phyloP scores from a whole-genome alignment of 2,888 invertebrate genomes.

The Allolobophora icterica region DNA sequence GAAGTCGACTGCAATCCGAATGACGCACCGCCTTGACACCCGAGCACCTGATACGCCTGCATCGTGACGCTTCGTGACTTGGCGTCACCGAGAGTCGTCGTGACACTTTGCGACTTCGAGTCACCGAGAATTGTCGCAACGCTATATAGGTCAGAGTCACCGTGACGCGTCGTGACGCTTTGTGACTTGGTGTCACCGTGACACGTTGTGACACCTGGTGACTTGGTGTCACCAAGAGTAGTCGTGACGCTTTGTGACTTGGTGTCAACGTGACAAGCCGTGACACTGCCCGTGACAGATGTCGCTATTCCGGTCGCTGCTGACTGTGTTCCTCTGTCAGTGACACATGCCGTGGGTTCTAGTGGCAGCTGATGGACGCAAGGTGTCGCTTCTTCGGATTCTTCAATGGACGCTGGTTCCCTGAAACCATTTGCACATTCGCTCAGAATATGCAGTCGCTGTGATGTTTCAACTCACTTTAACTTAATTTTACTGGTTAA shows the following conservation, averaged over 20 bases:
- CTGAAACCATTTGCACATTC: not conserved
- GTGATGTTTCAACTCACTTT: too few relatives aligned
- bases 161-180: not conserved
- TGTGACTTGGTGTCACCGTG: not conserved
- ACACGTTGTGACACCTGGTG: too few relatives aligned
- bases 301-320: too few relatives aligned
- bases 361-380: not conserved
- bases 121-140: not conserved
- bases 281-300: too few relatives aligned
- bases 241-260: not conserved
- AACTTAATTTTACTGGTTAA: too few relatives aligned
- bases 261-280: too few relatives aligned
- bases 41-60: constrained; percentile 25
- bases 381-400: not conserved
- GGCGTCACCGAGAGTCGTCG: not conserved
- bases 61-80: not conserved
- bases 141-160: not conserved
- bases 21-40: not conserved
- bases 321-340: too few relatives aligned
- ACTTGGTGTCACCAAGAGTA: not conserved
- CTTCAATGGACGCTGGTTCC: not conserved
- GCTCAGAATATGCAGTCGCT: not conserved
- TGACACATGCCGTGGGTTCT: not conserved
- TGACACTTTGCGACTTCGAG: not conserved
- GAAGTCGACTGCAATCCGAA: not conserved